Evolutionary conservation across 2,888 invertebrate species (phyloP).

Genomic region (Hyposoter dolosus): DNA sequence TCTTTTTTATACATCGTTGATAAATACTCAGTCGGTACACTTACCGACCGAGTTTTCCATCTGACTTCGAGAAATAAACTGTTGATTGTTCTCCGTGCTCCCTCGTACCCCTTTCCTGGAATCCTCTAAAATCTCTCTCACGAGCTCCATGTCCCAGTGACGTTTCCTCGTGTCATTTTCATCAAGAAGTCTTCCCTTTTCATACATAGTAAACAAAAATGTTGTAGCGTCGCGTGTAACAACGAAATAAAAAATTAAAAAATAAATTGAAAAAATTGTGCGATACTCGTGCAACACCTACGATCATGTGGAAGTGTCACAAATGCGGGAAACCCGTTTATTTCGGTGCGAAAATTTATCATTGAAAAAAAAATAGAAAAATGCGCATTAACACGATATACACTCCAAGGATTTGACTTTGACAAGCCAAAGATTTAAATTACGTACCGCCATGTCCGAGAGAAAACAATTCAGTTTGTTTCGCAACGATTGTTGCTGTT

Average conservation of each 20-base stretch:
- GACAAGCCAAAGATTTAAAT: conserved; percentile 52
- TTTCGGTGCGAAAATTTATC: conserved; percentile 87
- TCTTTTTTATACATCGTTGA: too few relatives aligned
- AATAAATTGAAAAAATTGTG: conserved; percentile 33
- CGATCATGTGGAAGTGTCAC: conserved; percentile 92
- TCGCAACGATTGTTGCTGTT: background rate
- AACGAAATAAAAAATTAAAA: background rate
- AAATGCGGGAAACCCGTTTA: conserved; percentile 93
- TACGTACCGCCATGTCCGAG: background rate
- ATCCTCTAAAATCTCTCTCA: background rate
- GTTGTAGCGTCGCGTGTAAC: conserved; percentile 56
- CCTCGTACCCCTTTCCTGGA: conserved; percentile 6
- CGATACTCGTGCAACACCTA: conserved; percentile 33
- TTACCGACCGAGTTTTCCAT: background rate
- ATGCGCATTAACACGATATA: conserved; percentile 45
- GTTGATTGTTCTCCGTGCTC: conserved; percentile 5
- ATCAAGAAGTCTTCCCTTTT: conserved; percentile 44
- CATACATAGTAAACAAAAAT: conserved; percentile 69
- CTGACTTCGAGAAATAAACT: conserved; percentile 8
- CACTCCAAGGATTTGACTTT: conserved; percentile 56
- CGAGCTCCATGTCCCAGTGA: conserved; percentile 53
- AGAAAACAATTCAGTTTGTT: background rate
- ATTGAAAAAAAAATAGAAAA: conserved; percentile 43
- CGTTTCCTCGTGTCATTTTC: conserved; percentile 69
- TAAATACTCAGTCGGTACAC: background rate